These are phyloP conservation scores for Marisa cornuarietis DNA, from an alignment of 1,140 invertebrate species.

Conservation along the genomic window DNA sequence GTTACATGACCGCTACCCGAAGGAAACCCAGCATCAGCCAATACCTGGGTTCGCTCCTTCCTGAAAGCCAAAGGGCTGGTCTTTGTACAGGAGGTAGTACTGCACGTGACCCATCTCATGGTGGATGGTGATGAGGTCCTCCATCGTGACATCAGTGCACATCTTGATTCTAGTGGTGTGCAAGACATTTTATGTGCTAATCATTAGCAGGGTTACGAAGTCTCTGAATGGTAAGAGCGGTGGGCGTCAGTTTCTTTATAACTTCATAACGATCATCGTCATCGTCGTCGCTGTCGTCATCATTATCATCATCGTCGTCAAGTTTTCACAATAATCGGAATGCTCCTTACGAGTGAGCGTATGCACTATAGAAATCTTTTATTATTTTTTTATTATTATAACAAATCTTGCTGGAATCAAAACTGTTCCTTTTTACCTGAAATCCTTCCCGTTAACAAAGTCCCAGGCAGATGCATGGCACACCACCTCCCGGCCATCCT, in stretches of 20 bases:
- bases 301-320: too few relatives aligned
- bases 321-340: too few relatives aligned
- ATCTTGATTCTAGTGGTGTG: conserved; percentile 60
- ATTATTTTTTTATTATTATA: too few relatives aligned
- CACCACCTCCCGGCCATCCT: conserved; percentile 73
- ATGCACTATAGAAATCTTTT: too few relatives aligned
- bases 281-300: too few relatives aligned
- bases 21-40: background rate
- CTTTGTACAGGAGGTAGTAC: conserved; percentile 79
- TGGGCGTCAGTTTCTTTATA: too few relatives aligned
- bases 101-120: conserved; percentile 86
- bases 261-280: too few relatives aligned
- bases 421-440: conserved; percentile 67
- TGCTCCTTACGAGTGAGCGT: too few relatives aligned
- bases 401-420: background rate
- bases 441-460: conserved; percentile 86
- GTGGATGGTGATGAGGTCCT: conserved; percentile 78
- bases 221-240: too few relatives aligned
- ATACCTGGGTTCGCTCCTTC: conserved; percentile 76
- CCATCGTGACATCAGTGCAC: conserved; percentile 64
- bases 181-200: background rate
- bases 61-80: conserved; percentile 76
- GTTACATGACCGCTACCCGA: too few relatives aligned
- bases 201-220: too few relatives aligned
- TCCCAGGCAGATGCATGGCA: conserved; percentile 96